phyloP scores from a whole-genome alignment of 2,888 invertebrate genomes.

The Pandemis heparana region DNA sequence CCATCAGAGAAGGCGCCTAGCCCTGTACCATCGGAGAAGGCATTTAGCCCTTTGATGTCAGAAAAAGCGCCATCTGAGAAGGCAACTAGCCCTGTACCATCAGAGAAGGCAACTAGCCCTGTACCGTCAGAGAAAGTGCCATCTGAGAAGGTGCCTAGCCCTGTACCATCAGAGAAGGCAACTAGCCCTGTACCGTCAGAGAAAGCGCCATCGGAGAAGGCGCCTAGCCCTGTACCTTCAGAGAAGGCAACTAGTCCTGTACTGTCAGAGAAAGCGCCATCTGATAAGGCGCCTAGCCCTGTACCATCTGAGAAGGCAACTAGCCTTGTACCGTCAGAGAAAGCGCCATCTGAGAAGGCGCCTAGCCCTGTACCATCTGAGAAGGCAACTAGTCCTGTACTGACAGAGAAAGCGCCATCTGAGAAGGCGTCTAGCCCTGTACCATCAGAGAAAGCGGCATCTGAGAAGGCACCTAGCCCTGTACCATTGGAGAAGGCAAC shows the following conservation, averaged over 20 bases:
- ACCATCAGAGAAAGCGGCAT: background rate
- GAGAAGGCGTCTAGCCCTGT: constrained; percentile 32
- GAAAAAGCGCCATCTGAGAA: background rate
- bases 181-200: background rate
- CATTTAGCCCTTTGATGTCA: no score
- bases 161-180: constrained; percentile 15
- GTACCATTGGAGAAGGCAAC: background rate
- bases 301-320: background rate
- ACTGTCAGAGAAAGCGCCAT: background rate
- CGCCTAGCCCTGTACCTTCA: constrained; percentile 10
- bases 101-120: constrained; percentile 30
- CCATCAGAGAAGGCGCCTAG: background rate
- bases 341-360: constrained; percentile 16
- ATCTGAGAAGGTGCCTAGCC: background rate
- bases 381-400: constrained; percentile 28
- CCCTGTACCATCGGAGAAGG: background rate
- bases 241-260: no score
- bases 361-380: constrained; percentile 21
- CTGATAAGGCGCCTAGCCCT: constrained; percentile 17
- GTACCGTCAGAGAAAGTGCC: background rate
- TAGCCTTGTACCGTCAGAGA: constrained; percentile 7
- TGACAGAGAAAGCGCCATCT: background rate
- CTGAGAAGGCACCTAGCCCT: background rate
- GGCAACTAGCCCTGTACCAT: constrained; percentile 5
- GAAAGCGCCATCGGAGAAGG: constrained; percentile 1